phyloP scores from a whole-genome alignment of 1,140 invertebrate species.

The Zaprionus africanus region DNA sequence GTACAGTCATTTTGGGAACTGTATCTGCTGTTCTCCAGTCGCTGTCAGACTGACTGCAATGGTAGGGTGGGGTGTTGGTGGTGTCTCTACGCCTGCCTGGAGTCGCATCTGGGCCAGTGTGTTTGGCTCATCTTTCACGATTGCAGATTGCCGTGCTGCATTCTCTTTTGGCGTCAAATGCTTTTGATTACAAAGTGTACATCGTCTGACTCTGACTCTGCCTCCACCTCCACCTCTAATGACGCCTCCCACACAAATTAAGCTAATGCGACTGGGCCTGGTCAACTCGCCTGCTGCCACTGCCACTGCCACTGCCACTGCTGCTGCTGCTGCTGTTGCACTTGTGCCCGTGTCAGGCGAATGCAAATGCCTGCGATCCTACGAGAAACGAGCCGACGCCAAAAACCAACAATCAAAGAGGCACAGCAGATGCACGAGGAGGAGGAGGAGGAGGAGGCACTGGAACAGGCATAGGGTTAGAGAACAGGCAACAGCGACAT shows the following conservation, averaged over 20 bases:
- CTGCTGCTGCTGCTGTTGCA: conserved; percentile 40
- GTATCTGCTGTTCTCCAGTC: neutral
- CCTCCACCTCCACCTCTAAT: conserved; percentile 53
- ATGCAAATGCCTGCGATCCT: conserved; percentile 61
- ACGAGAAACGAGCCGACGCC: conserved; percentile 67
- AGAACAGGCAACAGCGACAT: conserved; percentile 25
- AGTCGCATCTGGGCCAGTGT: conserved; percentile 22
- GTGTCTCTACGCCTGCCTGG: neutral
- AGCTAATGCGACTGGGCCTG: conserved; percentile 66
- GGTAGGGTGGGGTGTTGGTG: neutral
- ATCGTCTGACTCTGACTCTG: conserved; percentile 36
- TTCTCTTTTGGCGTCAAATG: conserved; percentile 58
- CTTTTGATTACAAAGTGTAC: conserved; percentile 58
- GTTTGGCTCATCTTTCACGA: conserved; percentile 53
- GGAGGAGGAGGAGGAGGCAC: neutral
- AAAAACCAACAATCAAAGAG: conserved; percentile 72
- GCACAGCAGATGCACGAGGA: neutral
- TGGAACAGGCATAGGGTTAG: neutral
- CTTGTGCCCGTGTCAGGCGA: conserved; percentile 67
- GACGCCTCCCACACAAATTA: conserved; percentile 75
- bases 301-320: neutral
- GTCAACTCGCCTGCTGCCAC: conserved; percentile 26
- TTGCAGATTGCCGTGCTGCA: conserved; percentile 50
- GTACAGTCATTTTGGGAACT: neutral
- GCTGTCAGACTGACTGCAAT: neutral